These are phyloP conservation scores for Cataglyphis hispanica DNA, from an alignment of 1,140 invertebrate species.

Conservation along the genomic window DNA sequence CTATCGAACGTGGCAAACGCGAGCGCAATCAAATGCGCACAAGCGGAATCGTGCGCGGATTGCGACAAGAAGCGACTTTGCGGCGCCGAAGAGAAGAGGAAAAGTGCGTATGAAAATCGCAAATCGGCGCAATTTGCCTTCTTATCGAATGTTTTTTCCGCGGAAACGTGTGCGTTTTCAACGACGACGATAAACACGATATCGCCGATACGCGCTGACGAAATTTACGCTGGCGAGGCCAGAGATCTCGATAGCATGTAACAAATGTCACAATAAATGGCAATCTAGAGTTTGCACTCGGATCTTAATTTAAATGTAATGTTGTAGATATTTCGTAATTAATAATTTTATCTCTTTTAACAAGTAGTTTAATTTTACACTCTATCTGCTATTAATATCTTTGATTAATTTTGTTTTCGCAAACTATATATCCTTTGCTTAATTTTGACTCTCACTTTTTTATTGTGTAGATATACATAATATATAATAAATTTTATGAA, in stretches of 20 bases:
- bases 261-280: neutral
- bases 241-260: conserved; percentile 13
- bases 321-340: neutral
- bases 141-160: conserved; percentile 68
- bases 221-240: conserved; percentile 49
- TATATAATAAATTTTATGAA: conserved; percentile 5
- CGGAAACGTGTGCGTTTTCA: conserved; percentile 53
- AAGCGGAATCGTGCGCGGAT: conserved; percentile 7
- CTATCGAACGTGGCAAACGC: neutral
- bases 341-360: neutral
- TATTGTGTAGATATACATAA: neutral
- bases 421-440: neutral
- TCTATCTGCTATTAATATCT: neutral
- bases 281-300: neutral
- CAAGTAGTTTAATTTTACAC: too few relatives aligned
- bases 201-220: conserved; percentile 46
- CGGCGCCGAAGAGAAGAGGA: conserved; percentile 23
- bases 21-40: neutral
- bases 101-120: conserved; percentile 34
- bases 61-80: conserved; percentile 38
- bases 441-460: neutral
- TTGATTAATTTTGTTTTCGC: neutral
- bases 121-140: conserved; percentile 32
- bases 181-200: conserved; percentile 61
- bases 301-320: neutral